Evolutionary conservation across 1,140 invertebrate genomes (phyloP), one percentile per base, ranked within the genome.

Genomic region (Bombus ignitus): DNA sequence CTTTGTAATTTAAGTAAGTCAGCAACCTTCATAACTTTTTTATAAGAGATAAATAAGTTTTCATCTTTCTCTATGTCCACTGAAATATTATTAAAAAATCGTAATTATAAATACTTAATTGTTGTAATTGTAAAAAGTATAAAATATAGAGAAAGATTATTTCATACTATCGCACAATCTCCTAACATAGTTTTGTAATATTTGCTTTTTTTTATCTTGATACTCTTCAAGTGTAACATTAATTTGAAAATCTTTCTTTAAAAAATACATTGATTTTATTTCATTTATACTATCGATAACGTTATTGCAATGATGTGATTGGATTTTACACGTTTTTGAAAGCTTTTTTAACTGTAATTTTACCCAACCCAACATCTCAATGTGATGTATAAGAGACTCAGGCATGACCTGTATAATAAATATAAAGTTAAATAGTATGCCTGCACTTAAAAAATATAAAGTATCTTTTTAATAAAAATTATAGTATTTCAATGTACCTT

Each of bases 191-290:
- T 91, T 84, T 13, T 87, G 35, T 28, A 94, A 72, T 71, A 93
- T 76, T 83, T 87, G 10, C 35, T 88, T 44, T 28, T 92, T 94
- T 66, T 89, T 65, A 18, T 18, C 82, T 66, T 86, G 42, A 81
- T 90, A 94, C 68, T 92, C 83, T 12, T 71, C 44, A 6, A 87
- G 22, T 72, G 84, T 87, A 42, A 93, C 37, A 65, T 78, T 62
- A 71, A 94, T 86, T 25, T 91, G 72, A 66, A 93, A 94, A 59
- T 93, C 78, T 81, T 91, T 91, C 28, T 89, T 89, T 57, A 94
- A 86, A 37, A 53, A 15, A 66, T 93, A 92, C 4, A 92, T 42
- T 37, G 88, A 68, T 76, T 90, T 91, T 39, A 93, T 74, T 70
- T 89, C 79, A 39, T 88, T 47, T 70, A 93, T 91, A n/a, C 13